Evolutionary conservation across 2,888 invertebrate species (phyloP).

Genomic region (Globia sparganii): DNA sequence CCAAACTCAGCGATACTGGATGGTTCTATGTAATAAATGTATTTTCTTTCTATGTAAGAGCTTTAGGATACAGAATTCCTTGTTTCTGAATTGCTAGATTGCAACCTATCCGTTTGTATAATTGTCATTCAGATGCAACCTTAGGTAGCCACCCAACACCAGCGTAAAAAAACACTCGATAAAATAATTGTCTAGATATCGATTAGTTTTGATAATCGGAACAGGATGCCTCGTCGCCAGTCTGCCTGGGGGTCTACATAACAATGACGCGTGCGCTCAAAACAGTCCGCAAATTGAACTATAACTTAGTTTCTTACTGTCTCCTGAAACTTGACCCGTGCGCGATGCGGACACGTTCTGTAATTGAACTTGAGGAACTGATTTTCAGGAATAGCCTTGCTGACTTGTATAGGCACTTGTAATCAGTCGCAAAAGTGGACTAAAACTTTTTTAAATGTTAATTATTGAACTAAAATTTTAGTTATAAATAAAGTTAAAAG

Average conservation of each 20-base stretch:
- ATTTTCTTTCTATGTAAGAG: no score
- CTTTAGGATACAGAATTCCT: no score
- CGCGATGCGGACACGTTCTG: constrained; percentile 1
- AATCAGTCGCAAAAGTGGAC: background rate
- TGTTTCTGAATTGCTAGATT: no score
- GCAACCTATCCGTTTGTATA: no score
- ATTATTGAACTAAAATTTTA: background rate
- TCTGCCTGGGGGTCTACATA: constrained; percentile 33
- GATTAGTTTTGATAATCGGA: constrained; percentile 22
- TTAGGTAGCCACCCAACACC: background rate
- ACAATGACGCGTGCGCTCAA: constrained; percentile 54
- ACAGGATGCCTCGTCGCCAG: constrained; percentile 46
- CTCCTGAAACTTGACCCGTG: constrained; percentile 32
- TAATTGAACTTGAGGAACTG: background rate
- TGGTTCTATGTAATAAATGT: no score
- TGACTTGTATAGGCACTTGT: background rate
- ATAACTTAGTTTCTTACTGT: constrained; percentile 53
- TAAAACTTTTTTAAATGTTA: background rate
- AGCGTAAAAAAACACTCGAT: constrained; percentile 6
- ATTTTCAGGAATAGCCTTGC: background rate
- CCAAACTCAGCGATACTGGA: no score
- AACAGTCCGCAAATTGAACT: constrained; percentile 61
- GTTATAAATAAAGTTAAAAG: background rate
- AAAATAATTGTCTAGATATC: constrained; percentile 11
- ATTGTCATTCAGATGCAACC: background rate